Percentiles rank a stretch among this genome's conserved stretches.
Conservation (phyloP, 92 coral and sea anemone genomes). For the Zoanthus sociatus region DNA sequence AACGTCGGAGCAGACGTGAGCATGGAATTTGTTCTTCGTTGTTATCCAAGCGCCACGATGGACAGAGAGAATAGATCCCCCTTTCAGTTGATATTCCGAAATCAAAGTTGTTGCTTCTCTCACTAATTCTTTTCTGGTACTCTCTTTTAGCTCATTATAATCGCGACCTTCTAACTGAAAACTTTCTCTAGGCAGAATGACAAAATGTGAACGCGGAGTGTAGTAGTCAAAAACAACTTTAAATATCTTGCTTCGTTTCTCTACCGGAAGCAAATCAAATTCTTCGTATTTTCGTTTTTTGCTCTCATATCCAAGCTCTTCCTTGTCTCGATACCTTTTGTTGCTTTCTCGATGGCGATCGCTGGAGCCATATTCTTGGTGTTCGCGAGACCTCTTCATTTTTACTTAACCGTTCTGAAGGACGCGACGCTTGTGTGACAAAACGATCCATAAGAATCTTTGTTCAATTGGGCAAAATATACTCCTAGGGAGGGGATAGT, state of each 20-base stretch:
- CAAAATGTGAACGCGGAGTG: slow-evolving; percentile 81
- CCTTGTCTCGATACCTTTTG: neutral
- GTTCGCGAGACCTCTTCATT: slow-evolving; percentile 12
- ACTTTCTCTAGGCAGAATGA: slow-evolving; percentile 67
- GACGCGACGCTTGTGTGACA: slow-evolving; percentile 39
- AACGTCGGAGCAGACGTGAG: slow-evolving; percentile 73
- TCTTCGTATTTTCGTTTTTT: slow-evolving; percentile 7
- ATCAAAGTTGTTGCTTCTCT: slow-evolving; percentile 62
- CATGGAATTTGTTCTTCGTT: slow-evolving; percentile 64
- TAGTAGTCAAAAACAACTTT: slow-evolving; percentile 77
- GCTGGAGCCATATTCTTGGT: neutral
- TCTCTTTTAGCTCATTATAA: slow-evolving; percentile 12
- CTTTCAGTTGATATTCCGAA: slow-evolving; percentile 47
- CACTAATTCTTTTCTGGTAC: slow-evolving; percentile 43
- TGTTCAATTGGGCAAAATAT: neutral
- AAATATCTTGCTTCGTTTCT: slow-evolving; percentile 61
- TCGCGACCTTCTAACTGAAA: slow-evolving; percentile 37
- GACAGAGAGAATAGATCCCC: slow-evolving; percentile 63
- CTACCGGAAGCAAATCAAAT: slow-evolving; percentile 58
- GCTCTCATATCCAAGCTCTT: slow-evolving; percentile 10
- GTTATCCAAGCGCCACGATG: slow-evolving; percentile 86
- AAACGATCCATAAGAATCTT: neutral
- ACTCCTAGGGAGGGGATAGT: neutral
- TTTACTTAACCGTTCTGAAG: neutral
- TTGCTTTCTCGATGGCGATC: neutral